phyloP scores from a whole-genome alignment of 2,113 vertebrate species.

The Oryzias curvinotus region DNA sequence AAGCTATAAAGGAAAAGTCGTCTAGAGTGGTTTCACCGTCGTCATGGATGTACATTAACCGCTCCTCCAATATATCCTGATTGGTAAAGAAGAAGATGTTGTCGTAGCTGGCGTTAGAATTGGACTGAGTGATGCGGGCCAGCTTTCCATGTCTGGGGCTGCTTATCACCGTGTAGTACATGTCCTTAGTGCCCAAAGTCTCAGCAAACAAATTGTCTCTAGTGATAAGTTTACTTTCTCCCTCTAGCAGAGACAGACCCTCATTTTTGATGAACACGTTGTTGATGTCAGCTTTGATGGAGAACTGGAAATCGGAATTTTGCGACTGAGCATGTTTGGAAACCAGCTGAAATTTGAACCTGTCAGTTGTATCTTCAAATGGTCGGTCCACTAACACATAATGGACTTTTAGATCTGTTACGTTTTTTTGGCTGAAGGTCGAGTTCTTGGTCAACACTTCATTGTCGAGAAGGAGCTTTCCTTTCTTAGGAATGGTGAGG shows the following conservation, averaged over 20 bases:
- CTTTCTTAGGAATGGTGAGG: slow-evolving; percentile 81
- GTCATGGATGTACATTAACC: slow-evolving; percentile 87
- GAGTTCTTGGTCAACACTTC: slow-evolving; percentile 76
- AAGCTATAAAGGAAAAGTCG: slow-evolving; percentile 80
- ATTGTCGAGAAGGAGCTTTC: slow-evolving; percentile 80
- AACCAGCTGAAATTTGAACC: slow-evolving; percentile 83
- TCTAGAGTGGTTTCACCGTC: slow-evolving; percentile 85
- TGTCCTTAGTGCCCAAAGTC: slow-evolving; percentile 77
- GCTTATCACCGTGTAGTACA: slow-evolving; percentile 80
- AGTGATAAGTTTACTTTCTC: slow-evolving; percentile 86
- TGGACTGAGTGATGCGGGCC: slow-evolving; percentile 76
- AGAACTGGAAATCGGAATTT: slow-evolving; percentile 80
- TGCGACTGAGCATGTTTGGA: slow-evolving; percentile 83
- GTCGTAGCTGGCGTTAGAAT: slow-evolving; percentile 72
- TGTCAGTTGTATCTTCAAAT: slow-evolving; percentile 77
- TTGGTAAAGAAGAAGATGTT: slow-evolving; percentile 81
- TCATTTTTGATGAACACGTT: slow-evolving; percentile 81
- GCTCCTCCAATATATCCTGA: slow-evolving; percentile 78
- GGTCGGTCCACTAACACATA: slow-evolving; percentile 79
- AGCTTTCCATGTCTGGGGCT: slow-evolving; percentile 84
- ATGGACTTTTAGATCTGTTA: slow-evolving; percentile 77
- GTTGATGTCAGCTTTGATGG: slow-evolving; percentile 81
- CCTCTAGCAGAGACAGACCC: slow-evolving; percentile 83
- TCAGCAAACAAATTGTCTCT: slow-evolving; percentile 82
- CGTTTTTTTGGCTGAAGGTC: slow-evolving; percentile 83